Evolutionary conservation across 2,888 invertebrate species (phyloP).

Genomic region (Carpatolechia fugitivella): DNA sequence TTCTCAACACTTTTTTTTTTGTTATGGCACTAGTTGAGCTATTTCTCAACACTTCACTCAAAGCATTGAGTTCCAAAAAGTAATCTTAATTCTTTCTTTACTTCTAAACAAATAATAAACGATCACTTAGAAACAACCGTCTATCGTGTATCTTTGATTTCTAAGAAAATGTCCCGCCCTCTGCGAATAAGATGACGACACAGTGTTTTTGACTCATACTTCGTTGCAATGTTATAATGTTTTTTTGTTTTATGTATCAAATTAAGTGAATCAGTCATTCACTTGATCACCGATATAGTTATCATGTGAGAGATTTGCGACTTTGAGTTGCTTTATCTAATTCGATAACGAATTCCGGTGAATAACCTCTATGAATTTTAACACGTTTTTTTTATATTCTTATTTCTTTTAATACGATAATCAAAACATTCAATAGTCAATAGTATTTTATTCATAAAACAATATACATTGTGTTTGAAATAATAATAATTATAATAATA

Average conservation of each 20-base stretch:
- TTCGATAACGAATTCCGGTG: constrained; percentile 4
- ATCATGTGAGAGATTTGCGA: neutral
- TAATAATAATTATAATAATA: constrained; percentile 2
- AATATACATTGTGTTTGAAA: no score
- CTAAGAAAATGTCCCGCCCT: neutral
- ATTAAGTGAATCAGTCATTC: neutral
- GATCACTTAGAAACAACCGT: no score
- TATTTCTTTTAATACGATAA: neutral
- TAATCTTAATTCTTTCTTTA: neutral
- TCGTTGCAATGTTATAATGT: neutral
- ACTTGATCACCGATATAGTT: neutral
- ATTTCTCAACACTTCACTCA: no score
- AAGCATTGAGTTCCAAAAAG: no score
- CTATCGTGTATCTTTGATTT: neutral
- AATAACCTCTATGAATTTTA: neutral
- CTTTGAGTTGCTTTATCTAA: neutral
- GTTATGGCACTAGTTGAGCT: no score
- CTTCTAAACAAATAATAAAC: neutral
- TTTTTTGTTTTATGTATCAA: neutral
- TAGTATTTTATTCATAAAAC: no score
- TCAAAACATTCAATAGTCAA: no score
- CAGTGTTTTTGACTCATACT: neutral
- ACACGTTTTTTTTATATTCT: neutral
- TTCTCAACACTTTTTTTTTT: no score
- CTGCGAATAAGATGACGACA: neutral